Evolutionary conservation across 2,888 invertebrate species (phyloP).

Genomic region (Conomelus anceps): DNA sequence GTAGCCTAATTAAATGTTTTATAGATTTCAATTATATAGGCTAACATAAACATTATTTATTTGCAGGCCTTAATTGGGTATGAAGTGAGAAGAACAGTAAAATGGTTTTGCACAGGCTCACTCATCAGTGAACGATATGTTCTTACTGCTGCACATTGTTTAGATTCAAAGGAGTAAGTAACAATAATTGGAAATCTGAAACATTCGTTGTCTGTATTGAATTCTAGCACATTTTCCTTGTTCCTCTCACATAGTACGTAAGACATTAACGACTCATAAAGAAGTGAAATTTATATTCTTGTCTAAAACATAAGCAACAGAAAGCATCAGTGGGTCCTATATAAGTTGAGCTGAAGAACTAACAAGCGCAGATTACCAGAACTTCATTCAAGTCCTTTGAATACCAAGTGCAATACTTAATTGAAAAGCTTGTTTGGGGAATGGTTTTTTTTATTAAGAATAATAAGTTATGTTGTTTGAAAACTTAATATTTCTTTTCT

Average conservation of each 20-base stretch:
- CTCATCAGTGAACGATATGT: constrained; percentile 44
- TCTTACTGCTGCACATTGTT: constrained; percentile 48
- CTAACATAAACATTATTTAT: not conserved
- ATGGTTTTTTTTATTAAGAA: no score
- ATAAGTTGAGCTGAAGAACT: not conserved
- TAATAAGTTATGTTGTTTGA: no score
- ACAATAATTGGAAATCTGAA: no score
- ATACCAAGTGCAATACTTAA: not conserved
- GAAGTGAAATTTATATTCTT: not conserved
- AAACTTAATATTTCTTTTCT: no score
- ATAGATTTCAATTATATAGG: not conserved
- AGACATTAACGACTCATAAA: not conserved
- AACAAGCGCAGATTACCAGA: not conserved
- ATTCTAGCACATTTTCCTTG: not conserved
- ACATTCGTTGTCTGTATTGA: not conserved
- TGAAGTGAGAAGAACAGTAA: constrained; percentile 9
- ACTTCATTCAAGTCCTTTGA: not conserved
- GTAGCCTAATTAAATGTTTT: no score
- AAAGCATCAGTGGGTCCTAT: not conserved
- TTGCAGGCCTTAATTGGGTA: not conserved
- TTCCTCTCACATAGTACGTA: not conserved
- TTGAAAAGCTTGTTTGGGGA: not conserved
- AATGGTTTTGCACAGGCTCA: constrained; percentile 44
- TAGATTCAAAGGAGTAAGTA: constrained; percentile 9
- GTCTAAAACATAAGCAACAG: not conserved